Evolutionary conservation across 2,888 invertebrate species (phyloP), one percentile per base, ranked within the genome.

Genomic region (Leucophora obtusa): DNA sequence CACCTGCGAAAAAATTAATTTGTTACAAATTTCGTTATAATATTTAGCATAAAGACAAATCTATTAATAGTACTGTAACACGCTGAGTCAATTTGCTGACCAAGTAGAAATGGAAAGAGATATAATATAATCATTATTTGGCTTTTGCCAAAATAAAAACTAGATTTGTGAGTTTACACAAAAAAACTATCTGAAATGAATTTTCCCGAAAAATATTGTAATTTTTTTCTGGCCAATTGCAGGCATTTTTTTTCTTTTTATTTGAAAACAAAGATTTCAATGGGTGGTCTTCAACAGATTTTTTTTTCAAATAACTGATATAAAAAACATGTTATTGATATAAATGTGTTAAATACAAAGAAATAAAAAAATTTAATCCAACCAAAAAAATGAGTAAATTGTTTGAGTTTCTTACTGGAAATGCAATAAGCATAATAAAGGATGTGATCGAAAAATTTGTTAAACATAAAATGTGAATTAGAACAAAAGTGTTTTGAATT

Each of bases 1-100:
- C 88, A 86, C 87, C 85, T 88, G 87, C 85, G 86, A 86, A 85
- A 86, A 87, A 86, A 88, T 89, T 88, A 87, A 87, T 87, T 88
- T 87, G 87, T 87, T 88, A 88, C 82, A 88, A 89, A 88, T 87
- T 86, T 87, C 58, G 86, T 86, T 87, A 86, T 85, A 86, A 88
- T 87, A 87, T 86, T 84, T 83, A 87, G 84, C 83, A 87, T 85
- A 85, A 87, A 86, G 85, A 87, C 87, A 88, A 87, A 87, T 89
- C 88, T 88, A 88, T 89, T 89, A 88, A 88, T 89, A 87, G 87
- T 86, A 85, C 85, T 85, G 85, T 87, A 53, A 66, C 87, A 85
- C 82, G 82, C 75, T 81, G 79, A 51, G 79, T 17, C 75, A 75
- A 75, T 75, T 75, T 79, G 73, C 60, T 69, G 33, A 15, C 2